A percentile compares a stretch with the other conserved stretches of the same genome.
phyloP scores from a whole-genome alignment of 2,888 invertebrate species.

The Noctua comes region DNA sequence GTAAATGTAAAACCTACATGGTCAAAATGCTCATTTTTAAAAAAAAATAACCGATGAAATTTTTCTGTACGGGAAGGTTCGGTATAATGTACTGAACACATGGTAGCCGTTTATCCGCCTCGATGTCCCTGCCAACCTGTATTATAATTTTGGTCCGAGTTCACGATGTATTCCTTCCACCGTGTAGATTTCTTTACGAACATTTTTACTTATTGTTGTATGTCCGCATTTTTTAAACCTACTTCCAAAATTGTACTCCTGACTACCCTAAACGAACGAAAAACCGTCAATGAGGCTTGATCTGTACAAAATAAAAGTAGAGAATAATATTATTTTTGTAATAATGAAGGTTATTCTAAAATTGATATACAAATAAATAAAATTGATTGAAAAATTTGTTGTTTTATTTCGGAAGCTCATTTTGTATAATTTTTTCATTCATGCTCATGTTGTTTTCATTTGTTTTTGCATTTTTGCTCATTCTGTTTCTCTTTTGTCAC shows the following conservation, averaged over 20 bases:
- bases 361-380: conserved; percentile 70
- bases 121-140: not conserved
- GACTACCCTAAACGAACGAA: conserved; percentile 28
- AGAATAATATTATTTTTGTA: conserved; percentile 79
- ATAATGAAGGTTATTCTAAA: conserved; percentile 67
- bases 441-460: too few species aligned
- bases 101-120: not conserved
- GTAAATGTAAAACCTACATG: too few species aligned
- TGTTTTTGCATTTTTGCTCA: too few species aligned
- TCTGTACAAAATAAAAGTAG: conserved; percentile 76
- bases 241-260: conserved; percentile 1
- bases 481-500: too few species aligned
- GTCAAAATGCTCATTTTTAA: too few species aligned
- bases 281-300: conserved; percentile 67
- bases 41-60: too few species aligned
- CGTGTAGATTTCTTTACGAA: not conserved
- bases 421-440: not conserved
- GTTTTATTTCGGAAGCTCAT: conserved; percentile 56
- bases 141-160: not conserved
- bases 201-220: not conserved
- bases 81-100: not conserved
- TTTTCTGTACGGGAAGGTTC: too few species aligned
- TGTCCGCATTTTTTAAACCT: not conserved
- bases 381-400: conserved; percentile 59
- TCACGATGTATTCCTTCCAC: not conserved